Percentiles rank a stretch among this genome's conserved stretches.
Evolutionary conservation across 1,140 invertebrate genomes (phyloP).

Genomic region (Grapholita molesta): DNA sequence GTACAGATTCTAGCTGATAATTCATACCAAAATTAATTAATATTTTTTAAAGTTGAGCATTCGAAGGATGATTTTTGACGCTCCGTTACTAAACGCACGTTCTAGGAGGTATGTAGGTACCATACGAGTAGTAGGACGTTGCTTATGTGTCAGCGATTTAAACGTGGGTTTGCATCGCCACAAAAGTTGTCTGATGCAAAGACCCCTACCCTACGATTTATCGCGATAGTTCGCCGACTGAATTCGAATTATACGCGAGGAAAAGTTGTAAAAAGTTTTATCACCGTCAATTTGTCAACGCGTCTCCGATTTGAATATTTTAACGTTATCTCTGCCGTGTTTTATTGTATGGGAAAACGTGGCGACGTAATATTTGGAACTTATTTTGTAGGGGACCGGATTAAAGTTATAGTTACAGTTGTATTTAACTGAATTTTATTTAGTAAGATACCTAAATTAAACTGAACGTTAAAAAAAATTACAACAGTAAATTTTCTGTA

Average conservation of each 20-base stretch:
- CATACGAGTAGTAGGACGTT: not conserved
- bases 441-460: no score
- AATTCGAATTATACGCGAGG: constrained; percentile 39
- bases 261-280: constrained; percentile 49
- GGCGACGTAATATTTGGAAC: not conserved
- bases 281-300: constrained; percentile 49
- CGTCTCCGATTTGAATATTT: constrained; percentile 33
- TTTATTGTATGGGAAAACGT: constrained; percentile 15
- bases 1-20: no score
- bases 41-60: no score
- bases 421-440: no score
- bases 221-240: constrained; percentile 37
- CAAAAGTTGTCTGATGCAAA: not conserved
- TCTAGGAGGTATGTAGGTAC: no score
- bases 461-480: no score
- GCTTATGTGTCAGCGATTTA: not conserved
- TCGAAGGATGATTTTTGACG: no score
- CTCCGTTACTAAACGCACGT: no score
- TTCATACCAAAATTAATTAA: no score
- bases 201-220: constrained; percentile 34
- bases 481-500: not conserved
- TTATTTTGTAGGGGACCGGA: not conserved
- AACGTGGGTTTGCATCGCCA: not conserved
- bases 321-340: constrained; percentile 32
- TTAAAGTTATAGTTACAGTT: no score